These are phyloP conservation scores for Eremophila alpestris DNA, from an alignment of 2,797 vertebrate species.

Conservation along the genomic window DNA sequence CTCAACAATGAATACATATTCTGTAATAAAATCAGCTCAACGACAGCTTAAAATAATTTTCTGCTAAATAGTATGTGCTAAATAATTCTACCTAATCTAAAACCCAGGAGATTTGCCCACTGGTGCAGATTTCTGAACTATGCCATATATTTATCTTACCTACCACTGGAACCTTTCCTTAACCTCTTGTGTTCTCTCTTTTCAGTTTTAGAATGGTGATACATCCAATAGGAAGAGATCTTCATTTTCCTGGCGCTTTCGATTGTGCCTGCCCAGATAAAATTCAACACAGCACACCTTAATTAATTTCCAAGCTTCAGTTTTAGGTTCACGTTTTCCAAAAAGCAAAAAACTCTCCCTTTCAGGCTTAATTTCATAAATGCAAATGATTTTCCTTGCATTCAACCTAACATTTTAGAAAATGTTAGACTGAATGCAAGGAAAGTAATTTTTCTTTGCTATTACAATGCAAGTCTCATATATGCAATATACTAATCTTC, in stretches of 20 bases:
- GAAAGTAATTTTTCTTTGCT: conserved; percentile 17
- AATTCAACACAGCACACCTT: background rate
- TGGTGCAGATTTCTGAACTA: background rate
- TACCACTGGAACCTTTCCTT: background rate
- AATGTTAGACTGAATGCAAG: background rate
- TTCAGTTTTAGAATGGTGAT: background rate
- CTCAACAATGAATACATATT: background rate
- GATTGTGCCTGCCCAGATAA: background rate
- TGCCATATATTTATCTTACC: background rate
- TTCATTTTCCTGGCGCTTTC: background rate
- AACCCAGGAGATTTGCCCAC: background rate
- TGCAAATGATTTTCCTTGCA: background rate
- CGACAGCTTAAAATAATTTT: background rate
- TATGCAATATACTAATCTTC: conserved; percentile 27
- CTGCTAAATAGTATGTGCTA: background rate
- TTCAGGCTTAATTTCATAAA: background rate
- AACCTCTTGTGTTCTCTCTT: background rate
- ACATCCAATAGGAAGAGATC: background rate
- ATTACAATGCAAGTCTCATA: background rate
- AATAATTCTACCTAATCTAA: background rate
- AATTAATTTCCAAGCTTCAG: background rate
- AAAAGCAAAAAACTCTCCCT: background rate
- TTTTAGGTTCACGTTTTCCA: background rate
- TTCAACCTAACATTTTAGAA: background rate
- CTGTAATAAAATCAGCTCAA: background rate